phyloP scores from a whole-genome alignment of 2,888 invertebrate genomes.

The Pelosia muscerda region DNA sequence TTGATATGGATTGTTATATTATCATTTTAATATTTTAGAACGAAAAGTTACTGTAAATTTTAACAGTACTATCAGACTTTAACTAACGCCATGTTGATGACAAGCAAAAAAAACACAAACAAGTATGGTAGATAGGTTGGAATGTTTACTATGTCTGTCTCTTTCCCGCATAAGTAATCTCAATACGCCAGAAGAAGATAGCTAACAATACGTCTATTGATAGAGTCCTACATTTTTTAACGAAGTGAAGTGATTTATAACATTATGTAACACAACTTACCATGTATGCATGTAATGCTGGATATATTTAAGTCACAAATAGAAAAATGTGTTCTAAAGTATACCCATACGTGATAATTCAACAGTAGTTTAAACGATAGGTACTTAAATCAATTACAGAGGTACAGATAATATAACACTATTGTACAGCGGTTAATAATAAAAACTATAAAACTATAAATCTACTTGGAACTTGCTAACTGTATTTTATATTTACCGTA shows the following conservation, averaged over 20 bases:
- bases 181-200: neutral
- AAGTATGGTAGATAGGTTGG: neutral
- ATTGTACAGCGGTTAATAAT: neutral
- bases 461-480: neutral
- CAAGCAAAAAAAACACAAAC: conserved; percentile 14
- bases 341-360: neutral
- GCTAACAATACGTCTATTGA: neutral
- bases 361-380: neutral
- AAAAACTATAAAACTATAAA: neutral
- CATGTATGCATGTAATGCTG: neutral
- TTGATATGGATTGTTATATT: too few species aligned
- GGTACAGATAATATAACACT: too few species aligned
- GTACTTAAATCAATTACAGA: neutral
- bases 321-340: neutral
- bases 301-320: too few species aligned
- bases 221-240: conserved; percentile 1
- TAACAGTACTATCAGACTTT: neutral
- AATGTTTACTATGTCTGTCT: conserved; percentile 9
- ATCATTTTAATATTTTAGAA: neutral
- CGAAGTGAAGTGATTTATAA: neutral
- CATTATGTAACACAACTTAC: neutral
- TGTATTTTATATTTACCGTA: conserved; percentile 8
- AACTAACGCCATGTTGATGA: conserved; percentile 5
- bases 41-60: neutral
- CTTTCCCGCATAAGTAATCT: neutral